Evolutionary conservation across 2,888 invertebrate genomes (phyloP).

Genomic region (Phyto melanocephala): DNA sequence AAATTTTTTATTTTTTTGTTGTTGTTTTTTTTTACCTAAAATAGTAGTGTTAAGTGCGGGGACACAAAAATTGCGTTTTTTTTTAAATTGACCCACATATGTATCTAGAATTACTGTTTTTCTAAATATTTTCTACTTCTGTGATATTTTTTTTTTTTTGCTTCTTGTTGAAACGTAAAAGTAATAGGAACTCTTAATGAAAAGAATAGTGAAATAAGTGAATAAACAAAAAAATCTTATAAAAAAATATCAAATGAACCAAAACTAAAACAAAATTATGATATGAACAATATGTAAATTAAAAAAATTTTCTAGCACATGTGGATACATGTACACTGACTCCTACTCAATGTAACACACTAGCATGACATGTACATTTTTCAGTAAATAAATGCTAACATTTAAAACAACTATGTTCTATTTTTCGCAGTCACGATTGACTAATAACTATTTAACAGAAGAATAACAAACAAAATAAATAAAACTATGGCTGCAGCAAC

Average conservation of each 20-base stretch:
- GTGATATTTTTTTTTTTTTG: slow-evolving; percentile 13
- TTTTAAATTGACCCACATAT: no score
- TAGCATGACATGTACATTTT: neutral
- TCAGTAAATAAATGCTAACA: neutral
- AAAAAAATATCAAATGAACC: neutral
- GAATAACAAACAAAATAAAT: neutral
- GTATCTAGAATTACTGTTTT: no score
- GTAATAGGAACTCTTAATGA: no score
- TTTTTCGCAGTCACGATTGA: neutral
- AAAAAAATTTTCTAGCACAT: no score
- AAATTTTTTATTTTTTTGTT: no score
- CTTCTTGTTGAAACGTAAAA: neutral
- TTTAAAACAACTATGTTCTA: neutral
- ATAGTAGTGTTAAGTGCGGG: no score
- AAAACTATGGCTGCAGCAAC: neutral
- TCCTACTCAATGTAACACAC: neutral
- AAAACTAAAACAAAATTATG: neutral
- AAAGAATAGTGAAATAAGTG: neutral
- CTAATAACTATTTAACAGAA: neutral
- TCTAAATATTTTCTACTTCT: no score
- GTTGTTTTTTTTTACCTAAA: no score
- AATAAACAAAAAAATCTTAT: neutral
- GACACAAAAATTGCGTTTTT: no score
- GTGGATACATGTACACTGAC: neutral
- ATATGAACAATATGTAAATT: slow-evolving; percentile 25